Conservation (phyloP, 2,888 invertebrate genomes). For the Dolomedes plantarius region DNA sequence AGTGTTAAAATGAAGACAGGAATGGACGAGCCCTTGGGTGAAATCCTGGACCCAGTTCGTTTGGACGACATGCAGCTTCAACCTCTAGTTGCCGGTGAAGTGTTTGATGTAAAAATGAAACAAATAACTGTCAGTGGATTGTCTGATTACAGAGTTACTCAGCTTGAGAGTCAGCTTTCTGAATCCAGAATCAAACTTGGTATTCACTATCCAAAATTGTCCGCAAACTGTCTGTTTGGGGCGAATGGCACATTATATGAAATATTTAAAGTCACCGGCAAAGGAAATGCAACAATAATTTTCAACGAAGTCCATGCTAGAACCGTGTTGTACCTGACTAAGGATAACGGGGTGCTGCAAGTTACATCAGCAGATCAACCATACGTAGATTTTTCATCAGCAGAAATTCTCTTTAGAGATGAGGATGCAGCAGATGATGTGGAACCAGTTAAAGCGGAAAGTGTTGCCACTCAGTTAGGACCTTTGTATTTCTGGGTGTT, state of each 20-base stretch:
- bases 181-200: conserved; percentile 72
- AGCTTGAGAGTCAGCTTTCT: conserved; percentile 68
- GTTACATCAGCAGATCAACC: conserved; percentile 73
- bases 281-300: conserved; percentile 71
- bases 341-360: conserved; percentile 72
- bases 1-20: conserved; percentile 69
- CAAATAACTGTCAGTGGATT: conserved; percentile 70
- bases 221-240: conserved; percentile 67
- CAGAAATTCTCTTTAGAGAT: conserved; percentile 70
- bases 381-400: conserved; percentile 73
- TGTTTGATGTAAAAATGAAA: conserved; percentile 71
- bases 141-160: conserved; percentile 70
- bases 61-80: conserved; percentile 71
- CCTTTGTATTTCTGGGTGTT: conserved; percentile 73
- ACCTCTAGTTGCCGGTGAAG: conserved; percentile 72
- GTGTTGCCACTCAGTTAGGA: conserved; percentile 72
- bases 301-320: conserved; percentile 73
- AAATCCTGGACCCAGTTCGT: conserved; percentile 71
- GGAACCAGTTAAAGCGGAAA: conserved; percentile 52
- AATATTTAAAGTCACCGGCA: conserved; percentile 72
- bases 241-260: conserved; percentile 73
- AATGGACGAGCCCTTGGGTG: conserved; percentile 67
- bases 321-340: conserved; percentile 73
- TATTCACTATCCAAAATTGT: conserved; percentile 71
- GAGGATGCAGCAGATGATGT: conserved; percentile 44